Percentiles rank a stretch among this genome's conserved stretches.
These are phyloP conservation scores for Pristionchus fissidentatus DNA, from an alignment of 2,888 invertebrate species.

Conservation along the genomic window DNA sequence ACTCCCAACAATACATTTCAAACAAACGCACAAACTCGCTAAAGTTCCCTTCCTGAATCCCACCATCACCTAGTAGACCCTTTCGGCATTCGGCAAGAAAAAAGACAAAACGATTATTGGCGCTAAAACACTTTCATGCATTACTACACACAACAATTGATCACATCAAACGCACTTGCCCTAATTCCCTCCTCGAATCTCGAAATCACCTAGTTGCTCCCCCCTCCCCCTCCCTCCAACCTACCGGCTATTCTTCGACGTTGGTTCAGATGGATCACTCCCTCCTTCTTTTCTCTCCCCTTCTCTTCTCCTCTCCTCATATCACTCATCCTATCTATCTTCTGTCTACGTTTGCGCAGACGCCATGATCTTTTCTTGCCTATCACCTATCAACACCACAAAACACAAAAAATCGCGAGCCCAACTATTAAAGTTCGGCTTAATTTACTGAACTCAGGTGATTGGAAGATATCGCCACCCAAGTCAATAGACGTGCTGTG, in stretches of 20 bases:
- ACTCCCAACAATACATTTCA: too few species aligned
- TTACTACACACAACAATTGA: background rate
- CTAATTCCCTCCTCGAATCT: background rate
- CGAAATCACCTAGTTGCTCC: background rate
- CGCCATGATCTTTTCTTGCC: too few species aligned
- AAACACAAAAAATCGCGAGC: background rate
- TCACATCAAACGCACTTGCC: background rate
- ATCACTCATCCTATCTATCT: conserved; percentile 5
- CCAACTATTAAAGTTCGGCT: too few species aligned
- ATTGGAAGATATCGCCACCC: too few species aligned
- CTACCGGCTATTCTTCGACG: too few species aligned
- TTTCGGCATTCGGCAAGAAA: too few species aligned
- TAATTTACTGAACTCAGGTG: too few species aligned
- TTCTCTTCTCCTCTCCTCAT: background rate
- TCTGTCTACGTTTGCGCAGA: conserved; percentile 25
- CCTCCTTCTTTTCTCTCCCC: background rate
- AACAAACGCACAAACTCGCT: too few species aligned
- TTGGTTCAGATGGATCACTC: background rate
- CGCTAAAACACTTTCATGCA: background rate
- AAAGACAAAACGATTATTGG: too few species aligned
- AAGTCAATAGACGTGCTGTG: background rate
- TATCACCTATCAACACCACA: background rate
- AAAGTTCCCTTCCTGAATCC: too few species aligned
- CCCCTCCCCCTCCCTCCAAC: background rate
- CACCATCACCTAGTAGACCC: too few species aligned